These are phyloP conservation scores for Epizoanthus rinbou DNA, from an alignment of 92 coral and sea anemone species.

Conservation along the genomic window DNA sequence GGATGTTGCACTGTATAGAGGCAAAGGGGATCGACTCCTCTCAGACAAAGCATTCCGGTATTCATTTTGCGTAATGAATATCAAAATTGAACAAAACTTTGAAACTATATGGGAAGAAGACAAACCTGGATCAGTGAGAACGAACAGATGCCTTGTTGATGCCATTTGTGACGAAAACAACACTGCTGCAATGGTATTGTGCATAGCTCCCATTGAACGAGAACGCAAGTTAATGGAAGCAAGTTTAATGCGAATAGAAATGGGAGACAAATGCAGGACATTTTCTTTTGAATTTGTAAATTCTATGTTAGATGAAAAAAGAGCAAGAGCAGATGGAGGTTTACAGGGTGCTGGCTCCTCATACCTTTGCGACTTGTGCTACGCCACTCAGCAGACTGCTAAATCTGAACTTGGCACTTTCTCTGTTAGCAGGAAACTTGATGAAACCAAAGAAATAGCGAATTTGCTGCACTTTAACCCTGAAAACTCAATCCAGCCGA, in stretches of 20 bases:
- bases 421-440: conserved; percentile 26
- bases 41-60: conserved; percentile 38
- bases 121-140: conserved; percentile 39
- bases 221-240: conserved; percentile 22
- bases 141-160: conserved; percentile 38
- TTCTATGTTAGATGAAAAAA: conserved; percentile 51
- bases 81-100: conserved; percentile 6
- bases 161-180: conserved; percentile 46
- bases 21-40: conserved; percentile 31
- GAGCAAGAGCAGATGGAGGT: conserved; percentile 49
- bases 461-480: conserved; percentile 44
- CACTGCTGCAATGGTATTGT: conserved; percentile 44
- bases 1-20: conserved; percentile 32
- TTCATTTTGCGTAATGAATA: conserved; percentile 41
- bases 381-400: conserved; percentile 52
- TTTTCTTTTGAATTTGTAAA: conserved; percentile 41
- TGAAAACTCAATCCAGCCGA: conserved; percentile 17
- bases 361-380: conserved; percentile 48
- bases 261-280: conserved; percentile 41
- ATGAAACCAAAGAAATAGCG: conserved; percentile 41
- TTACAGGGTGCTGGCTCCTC: conserved; percentile 51
- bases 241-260: conserved; percentile 20
- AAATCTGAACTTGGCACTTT: conserved; percentile 42
- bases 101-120: conserved; percentile 52
- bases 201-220: conserved; percentile 41